Percentiles rank a stretch among this genome's conserved stretches.
phyloP scores from a whole-genome alignment of 2,113 vertebrate genomes.

The mouse (Mus musculus) region DNA sequence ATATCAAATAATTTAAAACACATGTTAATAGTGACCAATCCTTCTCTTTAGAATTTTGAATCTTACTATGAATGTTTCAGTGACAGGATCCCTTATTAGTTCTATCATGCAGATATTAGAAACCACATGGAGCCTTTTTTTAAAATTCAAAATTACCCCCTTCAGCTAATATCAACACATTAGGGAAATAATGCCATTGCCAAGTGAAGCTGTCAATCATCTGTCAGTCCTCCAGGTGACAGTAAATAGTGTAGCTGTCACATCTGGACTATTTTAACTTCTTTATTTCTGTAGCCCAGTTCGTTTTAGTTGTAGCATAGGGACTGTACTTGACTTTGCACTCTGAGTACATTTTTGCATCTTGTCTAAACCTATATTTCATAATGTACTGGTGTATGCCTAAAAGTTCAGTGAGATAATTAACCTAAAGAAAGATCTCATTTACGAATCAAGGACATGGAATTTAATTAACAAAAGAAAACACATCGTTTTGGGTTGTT shows the following conservation, averaged over 20 bases:
- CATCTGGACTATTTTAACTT: conserved; percentile 69
- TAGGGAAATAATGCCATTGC: conserved; percentile 75
- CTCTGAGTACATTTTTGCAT: background rate
- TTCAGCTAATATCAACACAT: conserved; percentile 69
- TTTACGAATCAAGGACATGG: background rate
- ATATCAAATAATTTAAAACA: conserved; percentile 28
- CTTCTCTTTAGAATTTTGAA: background rate
- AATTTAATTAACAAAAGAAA: conserved; percentile 36
- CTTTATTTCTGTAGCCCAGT: conserved; percentile 48
- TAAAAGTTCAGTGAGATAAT: background rate
- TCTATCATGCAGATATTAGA: conserved; percentile 39
- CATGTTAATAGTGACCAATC: background rate
- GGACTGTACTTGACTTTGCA: background rate
- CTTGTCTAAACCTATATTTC: conserved; percentile 13
- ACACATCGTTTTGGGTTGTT: too few species aligned
- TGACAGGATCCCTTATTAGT: conserved; percentile 44
- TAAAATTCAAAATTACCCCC: conserved; percentile 69
- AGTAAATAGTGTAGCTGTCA: conserved; percentile 62
- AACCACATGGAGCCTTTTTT: conserved; percentile 61
- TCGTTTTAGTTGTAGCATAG: conserved; percentile 36
- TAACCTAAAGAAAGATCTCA: conserved; percentile 11
- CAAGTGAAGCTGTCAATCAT: conserved; percentile 67
- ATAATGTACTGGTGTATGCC: background rate
- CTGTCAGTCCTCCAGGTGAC: conserved; percentile 62
- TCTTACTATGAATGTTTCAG: conserved; percentile 12